A percentile compares a stretch with the other conserved stretches of the same genome.
These are phyloP conservation scores for Campoplex capitator DNA, from an alignment of 2,888 invertebrate species.

Conservation along the genomic window DNA sequence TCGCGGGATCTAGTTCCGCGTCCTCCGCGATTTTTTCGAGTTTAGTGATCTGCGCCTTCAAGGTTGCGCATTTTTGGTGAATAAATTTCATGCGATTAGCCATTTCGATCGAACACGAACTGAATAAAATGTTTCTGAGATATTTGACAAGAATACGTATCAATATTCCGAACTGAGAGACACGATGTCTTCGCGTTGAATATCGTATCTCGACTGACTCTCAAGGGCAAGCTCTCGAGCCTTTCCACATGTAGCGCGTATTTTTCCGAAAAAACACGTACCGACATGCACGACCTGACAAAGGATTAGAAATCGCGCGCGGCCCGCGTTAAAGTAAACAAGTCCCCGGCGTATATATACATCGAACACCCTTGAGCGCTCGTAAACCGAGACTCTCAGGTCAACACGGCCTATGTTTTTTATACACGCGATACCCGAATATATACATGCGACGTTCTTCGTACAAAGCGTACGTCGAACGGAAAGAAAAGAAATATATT, in stretches of 20 bases:
- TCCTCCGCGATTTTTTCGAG: conserved; percentile 49
- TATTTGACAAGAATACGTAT: conserved; percentile 18
- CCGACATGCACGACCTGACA: conserved; percentile 14
- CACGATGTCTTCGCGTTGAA: not conserved
- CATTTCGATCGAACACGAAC: conserved; percentile 19
- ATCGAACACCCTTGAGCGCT: no score
- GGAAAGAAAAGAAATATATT: not conserved
- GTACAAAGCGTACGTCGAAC: conserved; percentile 20
- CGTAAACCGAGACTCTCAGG: no score
- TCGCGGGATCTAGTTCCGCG: conserved; percentile 15
- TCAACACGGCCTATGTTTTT: conserved; percentile 20
- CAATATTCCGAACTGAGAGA: conserved; percentile 20
- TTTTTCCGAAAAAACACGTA: conserved; percentile 26
- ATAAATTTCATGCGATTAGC: conserved; percentile 29
- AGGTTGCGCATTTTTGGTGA: conserved; percentile 6
- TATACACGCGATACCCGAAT: not conserved
- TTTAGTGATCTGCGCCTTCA: conserved; percentile 30
- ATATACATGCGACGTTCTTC: conserved; percentile 14
- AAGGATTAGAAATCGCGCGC: conserved; percentile 16
- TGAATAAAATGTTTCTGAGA: conserved; percentile 17
- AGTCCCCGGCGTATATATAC: no score
- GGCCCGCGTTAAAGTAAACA: no score
- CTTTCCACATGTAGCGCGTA: not conserved
- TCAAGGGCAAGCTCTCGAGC: not conserved
- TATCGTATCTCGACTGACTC: not conserved